These are phyloP conservation scores for Vollenhovia emeryi DNA, from an alignment of 1,140 invertebrate genomes.

Conservation along the genomic window DNA sequence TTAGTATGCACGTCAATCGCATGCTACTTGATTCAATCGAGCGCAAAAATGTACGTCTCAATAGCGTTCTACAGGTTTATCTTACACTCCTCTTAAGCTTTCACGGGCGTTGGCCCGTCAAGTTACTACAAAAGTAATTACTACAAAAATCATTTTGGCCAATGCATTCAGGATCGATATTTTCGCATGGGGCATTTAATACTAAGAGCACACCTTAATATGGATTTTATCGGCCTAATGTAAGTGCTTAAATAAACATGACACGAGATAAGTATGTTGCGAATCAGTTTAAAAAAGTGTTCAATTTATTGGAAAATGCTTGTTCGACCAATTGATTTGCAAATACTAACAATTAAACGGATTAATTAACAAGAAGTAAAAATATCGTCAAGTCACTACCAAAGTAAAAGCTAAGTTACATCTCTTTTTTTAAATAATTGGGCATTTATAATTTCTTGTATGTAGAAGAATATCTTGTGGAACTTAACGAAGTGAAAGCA, in stretches of 20 bases:
- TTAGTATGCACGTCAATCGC: neutral
- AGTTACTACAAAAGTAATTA: no score
- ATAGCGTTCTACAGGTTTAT: neutral
- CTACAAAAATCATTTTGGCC: slow-evolving; percentile 42
- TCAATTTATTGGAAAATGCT: neutral
- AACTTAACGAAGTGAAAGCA: neutral
- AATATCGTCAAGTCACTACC: neutral
- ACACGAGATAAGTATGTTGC: neutral
- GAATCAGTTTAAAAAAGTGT: neutral
- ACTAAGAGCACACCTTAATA: neutral
- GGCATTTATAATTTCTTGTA: neutral
- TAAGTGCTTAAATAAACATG: neutral
- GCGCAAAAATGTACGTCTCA: slow-evolving; percentile 6
- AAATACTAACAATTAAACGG: neutral
- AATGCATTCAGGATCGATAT: neutral
- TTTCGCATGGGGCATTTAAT: neutral
- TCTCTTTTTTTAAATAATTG: neutral
- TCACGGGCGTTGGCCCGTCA: neutral
- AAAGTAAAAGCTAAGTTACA: neutral
- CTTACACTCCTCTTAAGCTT: neutral
- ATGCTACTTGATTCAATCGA: neutral
- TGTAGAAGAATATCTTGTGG: neutral
- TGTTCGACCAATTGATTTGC: neutral
- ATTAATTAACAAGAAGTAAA: neutral
- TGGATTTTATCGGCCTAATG: neutral